Evolutionary conservation across 2,797 vertebrate genomes (phyloP), one percentile per base, ranked within the genome.

Genomic region (Poecilia wingei): DNA sequence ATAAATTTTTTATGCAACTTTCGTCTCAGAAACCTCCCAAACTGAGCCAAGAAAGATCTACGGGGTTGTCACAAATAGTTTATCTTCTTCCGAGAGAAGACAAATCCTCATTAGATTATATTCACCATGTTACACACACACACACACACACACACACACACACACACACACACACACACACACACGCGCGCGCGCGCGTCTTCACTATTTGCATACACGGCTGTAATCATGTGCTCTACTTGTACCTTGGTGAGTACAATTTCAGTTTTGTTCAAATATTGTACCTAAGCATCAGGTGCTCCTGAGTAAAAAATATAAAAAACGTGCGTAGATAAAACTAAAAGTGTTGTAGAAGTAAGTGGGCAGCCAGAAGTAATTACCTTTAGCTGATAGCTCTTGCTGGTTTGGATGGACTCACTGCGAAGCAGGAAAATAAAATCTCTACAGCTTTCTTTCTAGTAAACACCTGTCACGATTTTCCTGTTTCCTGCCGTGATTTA

Each of bases 1-100:
- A 80, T 77, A 20, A 82, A 69, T 80, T 9, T 47, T 76, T 80
- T 10, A 72, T 79, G 43, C 31, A 31, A 28, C 31, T 33, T 25
- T 68, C 4, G 0, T 39, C 18, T 39, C 0, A 6, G 66, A 70
- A 1, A 14, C 5, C 33, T 76, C 25, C 49, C 14, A 77, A 80
- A 64, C 31, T 49, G 16, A 28, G 43, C 16, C 45, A 39, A 43
- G 57, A 5, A 61, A 6, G 28, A 14, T 61, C 28, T 1, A 53
- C 7, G 0, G 20, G 7, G 2, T 53, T 53, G 49, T 53, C 49
- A 51, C 49, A 25, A 53, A 53, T 25, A 3, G 7, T 25, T 47
- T 0, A 1, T 28, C 16, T 12, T 6, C n/a, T 28, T 31, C 13
- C 0, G 3, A 12, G n/a, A 57, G 55, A 6, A 10, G 3, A 53